A percentile compares a stretch with the other conserved stretches of the same genome.
Conservation (phyloP, 2,797 vertebrate genomes). For the Myiotriccus ornatus region DNA sequence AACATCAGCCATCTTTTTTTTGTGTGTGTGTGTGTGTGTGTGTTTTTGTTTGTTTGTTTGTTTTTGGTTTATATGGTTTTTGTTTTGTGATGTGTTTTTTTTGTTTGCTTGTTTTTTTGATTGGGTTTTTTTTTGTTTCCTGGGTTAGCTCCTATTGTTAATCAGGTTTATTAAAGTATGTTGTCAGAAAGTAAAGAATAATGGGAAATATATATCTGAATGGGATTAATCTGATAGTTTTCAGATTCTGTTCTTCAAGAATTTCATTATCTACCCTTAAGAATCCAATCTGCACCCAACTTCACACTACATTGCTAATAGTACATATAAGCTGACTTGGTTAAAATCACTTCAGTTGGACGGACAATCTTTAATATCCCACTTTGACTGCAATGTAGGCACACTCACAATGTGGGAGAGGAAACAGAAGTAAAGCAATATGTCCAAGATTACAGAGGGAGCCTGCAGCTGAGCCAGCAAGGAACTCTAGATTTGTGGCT, state of each 20-base stretch:
- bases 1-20: neutral
- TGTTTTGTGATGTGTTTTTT: no score
- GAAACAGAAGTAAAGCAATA: conserved; percentile 49
- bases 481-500: neutral
- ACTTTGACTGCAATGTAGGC: neutral
- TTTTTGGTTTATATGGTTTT: no score
- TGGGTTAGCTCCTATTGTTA: neutral
- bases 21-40: no score
- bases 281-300: neutral
- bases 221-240: neutral
- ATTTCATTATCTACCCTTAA: neutral
- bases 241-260: neutral
- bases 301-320: neutral
- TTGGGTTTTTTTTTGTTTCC: neutral
- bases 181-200: neutral
- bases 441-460: conserved; percentile 12
- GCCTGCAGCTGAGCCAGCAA: neutral
- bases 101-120: neutral
- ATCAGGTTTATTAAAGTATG: neutral
- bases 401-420: conserved; percentile 30
- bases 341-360: neutral
- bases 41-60: no score
- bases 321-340: neutral
- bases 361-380: neutral
- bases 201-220: neutral